Base-by-base conservation (phyloP, 2,797 vertebrate genomes). In the Kryptopterus vitreolus region DNA sequence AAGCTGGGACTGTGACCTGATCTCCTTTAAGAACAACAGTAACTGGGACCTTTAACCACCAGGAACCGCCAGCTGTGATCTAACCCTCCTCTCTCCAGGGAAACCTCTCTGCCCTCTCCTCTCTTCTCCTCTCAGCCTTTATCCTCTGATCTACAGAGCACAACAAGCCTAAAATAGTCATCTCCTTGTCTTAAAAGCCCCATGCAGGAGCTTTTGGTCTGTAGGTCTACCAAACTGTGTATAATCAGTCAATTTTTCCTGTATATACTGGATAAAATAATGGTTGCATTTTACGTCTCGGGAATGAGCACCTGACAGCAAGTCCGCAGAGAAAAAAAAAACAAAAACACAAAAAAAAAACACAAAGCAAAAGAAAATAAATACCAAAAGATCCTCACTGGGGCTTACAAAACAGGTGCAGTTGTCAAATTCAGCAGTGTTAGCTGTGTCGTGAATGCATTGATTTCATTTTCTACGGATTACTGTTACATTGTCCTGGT, bases 381-480 rank as follows among this genome's bases (percentile, higher is more conserved):
- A 58, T 7, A 38, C 29, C 24, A 38, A 63, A 43, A 57, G 18
- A 59, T 38, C 38, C 61, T 69, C 26, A 69, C 31, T 52, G 38
- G 77, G 61, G 69, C 70, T 74, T 78, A 75, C n/a, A 75, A 82
- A 66, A 72, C 59, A 31, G 85, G 70, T 85, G 83, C 85, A 83
- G 85, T 33, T 46, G 68, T 82, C 69, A 82, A 69, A 80, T 82
- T 80, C 78, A 76, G 82, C 83, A 80, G 78, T 76, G 77, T 82
- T 85, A 73, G 80, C 80, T 10, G 79, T 82, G 68, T 86, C 61
- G 81, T 83, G 81, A 85, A 85, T 86, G 81, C 83, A 78, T 53
- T 26, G 31, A 13, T 80, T 81, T 77, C 16, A 69, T 83, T 84
- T 83, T 59, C 35, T 83, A 83, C 65, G 78, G 79, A 83, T 82